Conservation (phyloP, 2,797 vertebrate genomes). For the Kryptopterus vitreolus region DNA sequence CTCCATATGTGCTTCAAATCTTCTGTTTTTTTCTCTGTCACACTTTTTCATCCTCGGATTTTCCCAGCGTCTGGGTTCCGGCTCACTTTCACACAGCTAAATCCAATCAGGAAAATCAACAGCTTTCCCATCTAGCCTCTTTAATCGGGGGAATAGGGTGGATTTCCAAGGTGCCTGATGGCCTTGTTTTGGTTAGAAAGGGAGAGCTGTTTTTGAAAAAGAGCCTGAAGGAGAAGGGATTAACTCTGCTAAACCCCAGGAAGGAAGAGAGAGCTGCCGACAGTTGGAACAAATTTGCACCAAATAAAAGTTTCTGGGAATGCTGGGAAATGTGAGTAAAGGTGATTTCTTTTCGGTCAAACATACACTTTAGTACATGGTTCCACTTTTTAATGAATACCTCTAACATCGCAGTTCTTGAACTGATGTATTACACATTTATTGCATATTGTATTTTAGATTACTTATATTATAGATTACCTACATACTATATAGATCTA, state of each 20-base stretch:
- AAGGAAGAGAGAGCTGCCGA: slow-evolving; percentile 59
- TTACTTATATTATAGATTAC: too few species aligned
- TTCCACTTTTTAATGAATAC: too few species aligned
- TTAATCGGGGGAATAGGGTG: slow-evolving; percentile 67
- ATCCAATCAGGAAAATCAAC: slow-evolving; percentile 77
- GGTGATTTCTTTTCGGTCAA: slow-evolving; percentile 61
- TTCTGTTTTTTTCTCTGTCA: slow-evolving; percentile 10
- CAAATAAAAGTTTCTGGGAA: slow-evolving; percentile 33
- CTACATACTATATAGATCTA: too few species aligned
- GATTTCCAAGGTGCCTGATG: slow-evolving; percentile 70
- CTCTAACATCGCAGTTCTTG: too few species aligned
- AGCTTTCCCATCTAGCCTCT: slow-evolving; percentile 64
- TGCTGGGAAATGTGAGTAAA: slow-evolving; percentile 50
- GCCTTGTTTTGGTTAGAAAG: slow-evolving; percentile 75
- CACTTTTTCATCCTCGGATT: slow-evolving; percentile 35
- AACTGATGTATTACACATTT: too few species aligned
- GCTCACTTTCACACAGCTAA: slow-evolving; percentile 72
- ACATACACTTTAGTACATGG: slow-evolving; percentile 13
- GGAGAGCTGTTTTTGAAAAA: slow-evolving; percentile 71
- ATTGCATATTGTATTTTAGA: too few species aligned
- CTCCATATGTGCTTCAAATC: slow-evolving; percentile 5
- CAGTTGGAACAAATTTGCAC: slow-evolving; percentile 55
- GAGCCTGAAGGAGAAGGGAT: slow-evolving; percentile 68
- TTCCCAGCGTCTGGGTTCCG: slow-evolving; percentile 48
- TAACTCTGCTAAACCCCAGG: slow-evolving; percentile 67